phyloP scores from a whole-genome alignment of 2,888 invertebrate genomes.

The Caenorhabditis virilis region DNA sequence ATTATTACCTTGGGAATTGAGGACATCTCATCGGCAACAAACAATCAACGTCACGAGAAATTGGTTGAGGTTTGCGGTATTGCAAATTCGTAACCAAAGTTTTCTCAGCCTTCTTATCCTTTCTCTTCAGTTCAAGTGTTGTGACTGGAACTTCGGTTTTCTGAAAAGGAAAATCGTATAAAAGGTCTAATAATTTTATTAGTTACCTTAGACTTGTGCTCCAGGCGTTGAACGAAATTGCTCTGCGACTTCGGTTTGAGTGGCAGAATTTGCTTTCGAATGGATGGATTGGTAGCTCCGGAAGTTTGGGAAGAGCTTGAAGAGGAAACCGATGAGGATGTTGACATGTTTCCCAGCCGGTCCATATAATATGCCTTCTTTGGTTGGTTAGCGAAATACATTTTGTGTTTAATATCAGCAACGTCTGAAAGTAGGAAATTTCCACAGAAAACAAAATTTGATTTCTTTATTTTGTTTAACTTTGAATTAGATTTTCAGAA shows the following conservation, averaged over 20 bases:
- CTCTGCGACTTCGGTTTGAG: constrained; percentile 21
- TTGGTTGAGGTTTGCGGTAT: constrained; percentile 19
- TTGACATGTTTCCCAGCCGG: constrained; percentile 29
- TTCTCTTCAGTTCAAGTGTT: constrained; percentile 31
- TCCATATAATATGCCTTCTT: constrained; percentile 25
- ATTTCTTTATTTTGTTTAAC: too few species aligned
- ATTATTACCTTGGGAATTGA: too few species aligned
- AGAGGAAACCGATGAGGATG: constrained; percentile 9
- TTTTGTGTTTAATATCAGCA: too few species aligned
- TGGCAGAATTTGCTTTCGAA: constrained; percentile 27
- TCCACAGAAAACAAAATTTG: too few species aligned
- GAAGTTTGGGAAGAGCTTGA: neutral
- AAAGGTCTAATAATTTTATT: too few species aligned
- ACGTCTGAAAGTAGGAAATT: too few species aligned
- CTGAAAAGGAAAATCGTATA: too few species aligned
- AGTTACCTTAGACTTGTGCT: constrained; percentile 18
- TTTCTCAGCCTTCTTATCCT: constrained; percentile 19
- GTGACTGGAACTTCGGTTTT: constrained; percentile 18
- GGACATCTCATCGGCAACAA: too few species aligned
- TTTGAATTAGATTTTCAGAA: too few species aligned
- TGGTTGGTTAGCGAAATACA: neutral
- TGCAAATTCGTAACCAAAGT: constrained; percentile 15
- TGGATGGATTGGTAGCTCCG: neutral
- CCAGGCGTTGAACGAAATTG: constrained; percentile 18
- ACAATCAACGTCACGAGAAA: neutral